phyloP scores from a whole-genome alignment of 2,113 vertebrate genomes.

The Eonycteris spelaea region DNA sequence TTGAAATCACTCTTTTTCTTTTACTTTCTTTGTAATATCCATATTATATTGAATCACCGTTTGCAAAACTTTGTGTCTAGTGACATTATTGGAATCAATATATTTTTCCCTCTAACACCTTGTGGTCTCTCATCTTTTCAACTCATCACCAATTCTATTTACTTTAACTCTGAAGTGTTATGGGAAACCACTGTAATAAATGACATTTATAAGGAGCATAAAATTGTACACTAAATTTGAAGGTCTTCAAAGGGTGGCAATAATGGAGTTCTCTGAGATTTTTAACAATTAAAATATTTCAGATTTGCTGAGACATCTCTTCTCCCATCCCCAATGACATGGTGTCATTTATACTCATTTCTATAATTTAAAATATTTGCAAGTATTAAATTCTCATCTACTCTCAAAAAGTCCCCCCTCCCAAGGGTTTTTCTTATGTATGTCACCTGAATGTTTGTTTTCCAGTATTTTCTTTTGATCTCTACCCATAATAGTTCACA shows the following conservation, averaged over 20 bases:
- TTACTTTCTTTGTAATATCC: background rate
- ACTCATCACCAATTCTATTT: background rate
- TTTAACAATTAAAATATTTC: background rate
- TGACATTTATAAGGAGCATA: background rate
- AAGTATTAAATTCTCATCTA: background rate
- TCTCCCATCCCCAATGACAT: background rate
- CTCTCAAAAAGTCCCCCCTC: background rate
- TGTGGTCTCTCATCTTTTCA: background rate
- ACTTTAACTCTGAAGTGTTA: background rate
- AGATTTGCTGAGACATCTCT: background rate
- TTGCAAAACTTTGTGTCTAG: background rate
- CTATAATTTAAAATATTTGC: background rate
- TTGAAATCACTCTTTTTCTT: background rate
- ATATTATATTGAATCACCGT: rapidly evolving
- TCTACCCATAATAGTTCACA: background rate
- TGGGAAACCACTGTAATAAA: background rate
- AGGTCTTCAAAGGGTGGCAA: background rate
- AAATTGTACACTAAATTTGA: background rate
- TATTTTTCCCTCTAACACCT: background rate
- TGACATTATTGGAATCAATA: background rate
- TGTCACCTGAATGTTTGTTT: background rate
- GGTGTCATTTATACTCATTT: background rate
- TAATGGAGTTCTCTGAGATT: background rate
- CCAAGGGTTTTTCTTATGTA: background rate
- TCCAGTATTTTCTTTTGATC: background rate